A percentile compares a stretch with the other conserved stretches of the same genome.
Evolutionary conservation across 2,888 invertebrate species (phyloP).

Genomic region (Microctonus aethiopoides): DNA sequence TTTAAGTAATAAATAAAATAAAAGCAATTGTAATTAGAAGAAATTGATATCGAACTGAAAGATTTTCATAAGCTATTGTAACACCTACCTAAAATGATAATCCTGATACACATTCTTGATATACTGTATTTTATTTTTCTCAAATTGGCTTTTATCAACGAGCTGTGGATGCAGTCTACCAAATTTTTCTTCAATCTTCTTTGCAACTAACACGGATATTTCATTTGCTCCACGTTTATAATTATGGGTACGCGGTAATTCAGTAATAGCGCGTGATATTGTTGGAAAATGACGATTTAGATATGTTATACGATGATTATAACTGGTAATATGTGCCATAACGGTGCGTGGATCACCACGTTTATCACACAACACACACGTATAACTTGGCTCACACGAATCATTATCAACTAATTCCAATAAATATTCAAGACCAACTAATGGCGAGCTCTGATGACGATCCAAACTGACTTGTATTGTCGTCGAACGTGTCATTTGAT

Average conservation of each 20-base stretch:
- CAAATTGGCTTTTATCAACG: conserved; percentile 77
- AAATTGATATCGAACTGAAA: conserved; percentile 6
- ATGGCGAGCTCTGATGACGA: conserved; percentile 69
- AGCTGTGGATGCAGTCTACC: conserved; percentile 77
- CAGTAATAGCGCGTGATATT: conserved; percentile 71
- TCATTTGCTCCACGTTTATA: conserved; percentile 66
- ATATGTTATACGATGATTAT: conserved; percentile 80
- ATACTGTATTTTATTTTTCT: conserved; percentile 71
- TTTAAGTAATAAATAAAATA: neutral
- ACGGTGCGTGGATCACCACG: conserved; percentile 83
- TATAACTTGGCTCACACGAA: conserved; percentile 78
- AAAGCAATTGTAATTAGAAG: neutral
- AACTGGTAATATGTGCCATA: conserved; percentile 81
- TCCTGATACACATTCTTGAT: conserved; percentile 76
- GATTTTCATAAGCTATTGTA: neutral
- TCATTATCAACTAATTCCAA: conserved; percentile 77
- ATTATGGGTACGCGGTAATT: conserved; percentile 73
- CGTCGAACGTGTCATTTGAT: conserved; percentile 68
- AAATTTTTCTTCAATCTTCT: conserved; percentile 80
- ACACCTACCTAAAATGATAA: conserved; percentile 73
- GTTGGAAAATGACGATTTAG: conserved; percentile 75
- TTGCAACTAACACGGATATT: conserved; percentile 69
- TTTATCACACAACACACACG: conserved; percentile 83
- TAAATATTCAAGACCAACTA: conserved; percentile 83
- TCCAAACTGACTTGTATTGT: conserved; percentile 71